Conservation (phyloP, 2,888 invertebrate genomes). For the Spodoptera exigua region DNA sequence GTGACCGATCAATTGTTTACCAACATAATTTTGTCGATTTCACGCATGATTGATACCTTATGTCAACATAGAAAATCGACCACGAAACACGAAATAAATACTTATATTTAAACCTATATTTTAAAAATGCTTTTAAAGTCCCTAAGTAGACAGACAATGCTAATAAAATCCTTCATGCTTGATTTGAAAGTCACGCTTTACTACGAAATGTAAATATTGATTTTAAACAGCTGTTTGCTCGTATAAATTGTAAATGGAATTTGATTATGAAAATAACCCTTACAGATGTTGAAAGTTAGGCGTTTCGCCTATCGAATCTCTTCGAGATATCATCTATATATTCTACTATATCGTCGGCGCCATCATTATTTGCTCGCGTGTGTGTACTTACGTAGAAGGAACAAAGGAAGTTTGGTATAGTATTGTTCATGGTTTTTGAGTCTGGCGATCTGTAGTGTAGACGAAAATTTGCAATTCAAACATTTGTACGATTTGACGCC, state of each 20-base stretch:
- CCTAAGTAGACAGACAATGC: slow-evolving; percentile 21
- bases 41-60: slow-evolving; percentile 10
- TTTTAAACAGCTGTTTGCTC: slow-evolving; percentile 41
- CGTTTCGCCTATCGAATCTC: slow-evolving; percentile 48
- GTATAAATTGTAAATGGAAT: slow-evolving; percentile 17
- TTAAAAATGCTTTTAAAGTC: slow-evolving; percentile 13
- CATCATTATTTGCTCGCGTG: slow-evolving; percentile 59
- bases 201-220: slow-evolving; percentile 36
- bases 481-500: slow-evolving; percentile 68
- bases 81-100: slow-evolving; percentile 14
- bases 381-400: slow-evolving; percentile 73
- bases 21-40: slow-evolving; percentile 15
- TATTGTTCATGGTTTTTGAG: slow-evolving; percentile 80
- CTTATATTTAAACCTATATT: slow-evolving; percentile 13
- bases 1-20: slow-evolving; percentile 33
- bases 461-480: slow-evolving; percentile 79
- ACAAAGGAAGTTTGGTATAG: slow-evolving; percentile 86
- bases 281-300: slow-evolving; percentile 21
- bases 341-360: slow-evolving; percentile 64
- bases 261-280: not conserved
- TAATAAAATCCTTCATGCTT: slow-evolving; percentile 52
- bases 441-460: slow-evolving; percentile 74
- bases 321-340: slow-evolving; percentile 52
- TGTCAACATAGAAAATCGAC: slow-evolving; percentile 14
- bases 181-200: slow-evolving; percentile 51